Evolutionary conservation across 2,888 invertebrate genomes (phyloP), one percentile per base, ranked within the genome.

Genomic region (Eupithecia pulchellata): DNA sequence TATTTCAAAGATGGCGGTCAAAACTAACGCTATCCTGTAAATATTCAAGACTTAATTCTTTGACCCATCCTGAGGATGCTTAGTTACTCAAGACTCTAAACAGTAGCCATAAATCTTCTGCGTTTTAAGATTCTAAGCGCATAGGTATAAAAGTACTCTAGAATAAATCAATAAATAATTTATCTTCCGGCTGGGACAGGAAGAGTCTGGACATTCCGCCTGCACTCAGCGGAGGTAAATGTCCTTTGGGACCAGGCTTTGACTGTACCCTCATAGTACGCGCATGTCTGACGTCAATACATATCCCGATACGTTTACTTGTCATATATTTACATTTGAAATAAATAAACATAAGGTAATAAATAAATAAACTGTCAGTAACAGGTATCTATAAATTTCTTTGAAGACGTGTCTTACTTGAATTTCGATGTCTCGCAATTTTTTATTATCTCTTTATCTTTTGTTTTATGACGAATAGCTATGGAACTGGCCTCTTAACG

Each of bases 261-360:
- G 55, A 55, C 52, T 55, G 55, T 55, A 9, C 20, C 42, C 42
- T 47, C 42, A 52, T 13, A 20, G 25, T 52, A 25, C 52, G 52
- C 20, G 42, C 42, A 47, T 47, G 42, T 69, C 81, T 85, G 85
- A 85, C 85, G 84, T 85, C 85, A 85, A 81, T 82, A 77, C 77
- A 77, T 79, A 29, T 57, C 57, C 29, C 57, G 29, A 57, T 52
- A 52, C 13, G 17, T 29, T 57, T 14, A 55, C 27, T 55, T 55
- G 27, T 55, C 14, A 27, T 55, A 57, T 52, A 52, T 52, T 52
- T 52, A 25, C 25, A 52, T 52, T 47, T 47, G 42, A 3, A 47
- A 52, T 25, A 52, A 52, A 25, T 52, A 52, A 52, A 52, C 25
- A 52, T 52, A 52, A 25, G 13, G 20, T 20, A 25, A 52, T 52